Percentiles rank a stretch among this genome's conserved stretches.
Evolutionary conservation across 2,888 invertebrate genomes (phyloP).

Genomic region (Cephus runcator): DNA sequence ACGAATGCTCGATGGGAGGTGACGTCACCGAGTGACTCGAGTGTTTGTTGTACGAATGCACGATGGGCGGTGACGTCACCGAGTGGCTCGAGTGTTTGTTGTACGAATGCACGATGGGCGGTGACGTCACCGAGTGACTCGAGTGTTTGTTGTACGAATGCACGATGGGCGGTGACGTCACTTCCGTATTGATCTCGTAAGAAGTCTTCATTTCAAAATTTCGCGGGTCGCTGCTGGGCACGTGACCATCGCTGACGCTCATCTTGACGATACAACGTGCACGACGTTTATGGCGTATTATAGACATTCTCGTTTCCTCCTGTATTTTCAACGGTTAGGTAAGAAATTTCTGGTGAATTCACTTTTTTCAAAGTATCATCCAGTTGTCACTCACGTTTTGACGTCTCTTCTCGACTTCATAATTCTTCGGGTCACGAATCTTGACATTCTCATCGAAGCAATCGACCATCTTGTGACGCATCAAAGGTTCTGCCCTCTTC

Average conservation of each 20-base stretch:
- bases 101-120: not conserved
- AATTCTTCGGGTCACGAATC: constrained; percentile 27
- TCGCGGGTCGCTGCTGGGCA: not conserved
- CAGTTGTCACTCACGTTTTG: constrained; percentile 20
- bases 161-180: constrained; percentile 12
- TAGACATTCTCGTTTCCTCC: constrained; percentile 15
- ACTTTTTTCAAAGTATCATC: too few relatives aligned
- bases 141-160: constrained; percentile 5
- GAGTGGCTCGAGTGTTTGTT: constrained; percentile 7
- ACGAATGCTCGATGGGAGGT: not conserved
- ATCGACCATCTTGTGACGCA: constrained; percentile 27
- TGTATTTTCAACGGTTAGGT: not conserved
- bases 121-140: not conserved
- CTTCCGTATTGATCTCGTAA: constrained; percentile 5
- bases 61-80: not conserved
- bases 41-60: too few relatives aligned
- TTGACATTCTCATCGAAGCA: constrained; percentile 29
- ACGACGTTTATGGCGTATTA: constrained; percentile 10
- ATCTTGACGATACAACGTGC: constrained; percentile 15
- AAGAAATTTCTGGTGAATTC: too few relatives aligned
- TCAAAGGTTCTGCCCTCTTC: constrained; percentile 23
- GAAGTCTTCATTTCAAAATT: constrained; percentile 13
- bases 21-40: too few relatives aligned
- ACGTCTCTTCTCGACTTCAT: constrained; percentile 26
- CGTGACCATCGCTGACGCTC: not conserved